Conservation (phyloP, 2,888 invertebrate species). For the Eupithecia dodoneata region DNA sequence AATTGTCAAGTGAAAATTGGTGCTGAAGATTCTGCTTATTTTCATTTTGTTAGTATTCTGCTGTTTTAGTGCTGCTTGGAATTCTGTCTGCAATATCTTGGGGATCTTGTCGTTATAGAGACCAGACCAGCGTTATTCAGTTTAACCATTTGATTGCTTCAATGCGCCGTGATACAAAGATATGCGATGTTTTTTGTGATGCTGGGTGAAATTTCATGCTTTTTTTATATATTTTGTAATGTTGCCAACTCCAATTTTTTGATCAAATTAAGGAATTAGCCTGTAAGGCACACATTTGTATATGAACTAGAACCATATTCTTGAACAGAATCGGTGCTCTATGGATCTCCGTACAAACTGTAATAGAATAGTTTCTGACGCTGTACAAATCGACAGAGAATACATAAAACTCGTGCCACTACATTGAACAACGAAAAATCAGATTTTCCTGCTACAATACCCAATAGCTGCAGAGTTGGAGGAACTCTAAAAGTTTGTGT, state of each 20-base stretch:
- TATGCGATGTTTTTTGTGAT: not conserved
- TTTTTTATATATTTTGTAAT: not conserved
- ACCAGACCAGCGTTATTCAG: not conserved
- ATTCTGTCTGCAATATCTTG: not conserved
- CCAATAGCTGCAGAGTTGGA: constrained; percentile 10
- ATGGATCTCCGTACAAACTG: not conserved
- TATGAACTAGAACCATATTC: not conserved
- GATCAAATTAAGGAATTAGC: not conserved
- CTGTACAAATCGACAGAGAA: not conserved
- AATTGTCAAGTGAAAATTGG: constrained; percentile 19
- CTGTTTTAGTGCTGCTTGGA: not conserved
- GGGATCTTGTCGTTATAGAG: not conserved
- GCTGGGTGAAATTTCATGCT: not conserved
- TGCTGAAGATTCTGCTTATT: constrained; percentile 10
- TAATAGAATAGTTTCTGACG: not conserved
- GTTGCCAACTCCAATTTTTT: not conserved
- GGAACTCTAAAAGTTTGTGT: constrained; percentile 28
- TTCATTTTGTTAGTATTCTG: constrained; percentile 9
- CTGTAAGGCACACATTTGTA: not conserved
- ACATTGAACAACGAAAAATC: constrained; percentile 1
- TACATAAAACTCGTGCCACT: not conserved
- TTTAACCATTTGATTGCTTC: not conserved
- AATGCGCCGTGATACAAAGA: not conserved
- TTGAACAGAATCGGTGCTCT: not conserved
- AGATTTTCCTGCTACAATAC: constrained; percentile 1